Base-by-base conservation (phyloP, 2,113 vertebrate genomes). In the Puffinus mauretanicus region DNA sequence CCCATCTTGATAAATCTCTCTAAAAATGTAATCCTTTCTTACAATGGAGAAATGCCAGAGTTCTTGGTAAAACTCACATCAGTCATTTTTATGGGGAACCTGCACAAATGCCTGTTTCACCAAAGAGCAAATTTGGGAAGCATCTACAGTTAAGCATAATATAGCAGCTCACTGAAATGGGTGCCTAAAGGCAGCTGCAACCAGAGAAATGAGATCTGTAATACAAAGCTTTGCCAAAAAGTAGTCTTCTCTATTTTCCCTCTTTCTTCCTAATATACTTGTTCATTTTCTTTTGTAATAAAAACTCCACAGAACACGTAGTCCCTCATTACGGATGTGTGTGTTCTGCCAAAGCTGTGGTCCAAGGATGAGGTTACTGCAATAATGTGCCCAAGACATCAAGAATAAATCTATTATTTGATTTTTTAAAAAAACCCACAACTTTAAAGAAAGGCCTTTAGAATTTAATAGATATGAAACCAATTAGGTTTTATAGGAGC, bases 331-430 rank as follows among this genome's bases (percentile, higher is more conserved):
- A 90, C 15, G 54, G 92, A 96, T 96, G 79, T 79, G 76, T 51
- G 75, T 90, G 89, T 83, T 81, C 89, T 97, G 97, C 95, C 97
- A 96, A 86, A 89, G 88, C 7, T 89, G 61, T 81, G 87, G 61
- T 85, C 92, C 91, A 94, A 82, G 86, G 82, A 34, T 86, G 81
- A 92, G 81, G 84, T 80, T 89, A 71, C 70, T 82, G 70, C 94
- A 95, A 90, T 55, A 84, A 94, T 36, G 75, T 70, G 82, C 86
- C 86, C 77, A 22, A 82, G 92, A 86, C 82, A 85, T 84, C 88
- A 90, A 86, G 44, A 86, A 92, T 40, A 94, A 96, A 96, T 83
- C 78, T 84, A 49, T 65, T 69, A 52, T 86, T 89, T 76, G 70
- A 89, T 75, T 76, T 44, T 69, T 61, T 44, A 40, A 46, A 44